These are phyloP conservation scores for Erythrolamprus reginae DNA, from an alignment of 2,113 vertebrate species.

Conservation along the genomic window DNA sequence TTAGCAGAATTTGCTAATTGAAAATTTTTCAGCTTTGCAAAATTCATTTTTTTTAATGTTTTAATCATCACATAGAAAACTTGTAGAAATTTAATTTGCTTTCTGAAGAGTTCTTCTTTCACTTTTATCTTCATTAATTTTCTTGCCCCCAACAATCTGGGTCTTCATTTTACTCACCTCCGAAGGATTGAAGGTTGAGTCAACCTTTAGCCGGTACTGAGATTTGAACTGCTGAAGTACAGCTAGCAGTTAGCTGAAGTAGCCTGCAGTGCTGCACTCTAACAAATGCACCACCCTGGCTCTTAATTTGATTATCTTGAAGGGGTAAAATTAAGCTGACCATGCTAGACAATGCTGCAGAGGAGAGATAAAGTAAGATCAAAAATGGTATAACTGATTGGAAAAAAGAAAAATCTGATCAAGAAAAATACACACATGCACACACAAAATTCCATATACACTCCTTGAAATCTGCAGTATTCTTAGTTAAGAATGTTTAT, in stretches of 20 bases:
- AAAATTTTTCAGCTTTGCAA: not conserved
- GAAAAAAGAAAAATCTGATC: not conserved
- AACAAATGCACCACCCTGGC: no score
- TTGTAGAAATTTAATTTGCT: not conserved
- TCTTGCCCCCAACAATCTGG: no score
- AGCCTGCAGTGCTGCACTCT: no score
- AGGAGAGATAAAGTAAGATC: not conserved
- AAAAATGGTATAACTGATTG: not conserved
- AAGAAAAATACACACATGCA: not conserved
- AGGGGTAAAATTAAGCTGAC: not conserved
- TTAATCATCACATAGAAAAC: not conserved
- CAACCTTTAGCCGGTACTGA: no score
- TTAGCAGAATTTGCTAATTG: not conserved
- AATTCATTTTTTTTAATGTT: not conserved
- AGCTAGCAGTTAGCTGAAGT: no score
- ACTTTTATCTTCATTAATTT: no score
- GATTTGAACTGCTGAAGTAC: no score
- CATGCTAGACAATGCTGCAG: not conserved
- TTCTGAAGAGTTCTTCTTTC: no score
- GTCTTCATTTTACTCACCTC: no score
- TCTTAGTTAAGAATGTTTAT: conserved; percentile 6
- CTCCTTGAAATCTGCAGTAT: conserved; percentile 18
- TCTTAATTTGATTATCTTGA: no score
- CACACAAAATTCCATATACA: not conserved
- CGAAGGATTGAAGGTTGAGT: no score